These are phyloP conservation scores for Mormyrus lacerda DNA, from an alignment of 2,113 vertebrate genomes.

Conservation along the genomic window DNA sequence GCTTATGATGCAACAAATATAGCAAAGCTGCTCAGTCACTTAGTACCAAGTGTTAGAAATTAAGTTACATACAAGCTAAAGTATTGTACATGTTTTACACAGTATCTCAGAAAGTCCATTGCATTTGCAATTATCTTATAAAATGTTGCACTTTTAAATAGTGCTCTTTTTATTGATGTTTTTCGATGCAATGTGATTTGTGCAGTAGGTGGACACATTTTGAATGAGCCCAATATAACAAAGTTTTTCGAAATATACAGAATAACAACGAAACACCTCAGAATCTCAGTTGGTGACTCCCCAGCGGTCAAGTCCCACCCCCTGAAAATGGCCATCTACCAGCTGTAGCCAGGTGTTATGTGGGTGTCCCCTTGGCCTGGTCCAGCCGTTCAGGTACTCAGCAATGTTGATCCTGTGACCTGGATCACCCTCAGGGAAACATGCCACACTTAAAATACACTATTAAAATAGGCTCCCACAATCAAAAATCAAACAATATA, in stretches of 20 bases:
- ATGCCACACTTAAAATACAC: background rate
- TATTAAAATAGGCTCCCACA: background rate
- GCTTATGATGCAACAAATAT: too few relatives aligned
- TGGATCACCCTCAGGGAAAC: background rate
- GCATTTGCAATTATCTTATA: background rate
- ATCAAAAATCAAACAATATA: background rate
- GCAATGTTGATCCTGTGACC: too few relatives aligned
- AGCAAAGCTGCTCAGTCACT: too few relatives aligned
- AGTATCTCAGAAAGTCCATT: background rate
- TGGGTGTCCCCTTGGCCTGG: background rate
- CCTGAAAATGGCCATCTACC: background rate
- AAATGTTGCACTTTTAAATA: background rate
- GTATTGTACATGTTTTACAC: too few relatives aligned
- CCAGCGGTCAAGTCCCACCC: background rate
- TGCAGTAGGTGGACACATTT: background rate
- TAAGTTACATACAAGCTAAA: background rate
- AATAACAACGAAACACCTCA: background rate
- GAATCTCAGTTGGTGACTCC: background rate
- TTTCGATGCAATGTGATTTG: background rate
- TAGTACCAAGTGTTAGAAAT: too few relatives aligned
- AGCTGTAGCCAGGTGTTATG: background rate
- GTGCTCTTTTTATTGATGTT: background rate
- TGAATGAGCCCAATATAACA: too few relatives aligned
- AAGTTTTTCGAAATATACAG: background rate
- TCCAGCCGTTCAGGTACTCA: background rate